Evolutionary conservation across 1,140 invertebrate species (phyloP), one percentile per base, ranked within the genome.

Genomic region (Drosophila micromelanica): DNA sequence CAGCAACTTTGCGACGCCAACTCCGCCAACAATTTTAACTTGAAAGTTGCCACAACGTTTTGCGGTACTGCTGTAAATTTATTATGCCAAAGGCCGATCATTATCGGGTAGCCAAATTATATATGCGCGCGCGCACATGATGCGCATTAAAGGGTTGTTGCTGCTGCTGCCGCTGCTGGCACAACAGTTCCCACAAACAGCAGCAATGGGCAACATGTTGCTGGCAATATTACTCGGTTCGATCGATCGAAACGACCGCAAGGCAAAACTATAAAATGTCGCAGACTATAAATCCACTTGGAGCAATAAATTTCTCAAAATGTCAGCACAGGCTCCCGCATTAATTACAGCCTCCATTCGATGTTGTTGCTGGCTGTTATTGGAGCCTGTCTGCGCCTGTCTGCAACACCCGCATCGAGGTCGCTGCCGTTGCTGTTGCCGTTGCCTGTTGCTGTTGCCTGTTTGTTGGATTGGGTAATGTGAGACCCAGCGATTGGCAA

Each of bases 21-120:
- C 56, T 68, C 48, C 64, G 59, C 42, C 72, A 59, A 62, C 43
- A 70, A 65, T 62, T 52, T 52, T 7, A 69, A 61, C 67, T 70
- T 63, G 79, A 86, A 86, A 86, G 79, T 89, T 71, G 64, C 69
- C 68, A n/a, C 43, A 71, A 67, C 74, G 60, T 69, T 80, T 78
- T 81, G 67, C 77, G 73, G 67, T 68, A 76, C 64, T 84, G 75
- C 73, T 85, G 84, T 84, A 69, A 89, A 87, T 87, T 87, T 87
- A 90, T 89, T 90, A 90, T 90, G 87, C 87, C 87, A 87, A 90
- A 90, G 87, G 87, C 82, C 87, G 87, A 90, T 90, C 87, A 90
- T 90, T 90, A 90, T 90, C 87, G 87, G 87, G 84, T 89, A 89
- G 84, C 84, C 80, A 89, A 89, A 89, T 89, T 89, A 89, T 89